These are phyloP conservation scores for Chrysolina americana DNA, from an alignment of 2,888 invertebrate species.

Conservation along the genomic window DNA sequence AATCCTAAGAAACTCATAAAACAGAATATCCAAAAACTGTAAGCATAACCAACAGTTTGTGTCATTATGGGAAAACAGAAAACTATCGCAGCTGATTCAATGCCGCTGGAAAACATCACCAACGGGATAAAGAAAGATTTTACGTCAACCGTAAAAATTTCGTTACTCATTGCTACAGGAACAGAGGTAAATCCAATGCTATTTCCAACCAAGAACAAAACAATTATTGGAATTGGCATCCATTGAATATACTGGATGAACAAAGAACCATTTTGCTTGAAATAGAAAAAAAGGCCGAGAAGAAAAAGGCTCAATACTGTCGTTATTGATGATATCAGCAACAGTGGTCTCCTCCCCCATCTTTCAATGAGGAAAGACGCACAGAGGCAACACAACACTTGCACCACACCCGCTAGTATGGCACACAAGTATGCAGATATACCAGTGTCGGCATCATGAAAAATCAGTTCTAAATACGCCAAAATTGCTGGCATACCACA, in stretches of 20 bases:
- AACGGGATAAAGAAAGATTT: constrained; percentile 75
- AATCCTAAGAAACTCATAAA: constrained; percentile 44
- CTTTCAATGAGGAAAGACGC: constrained; percentile 83
- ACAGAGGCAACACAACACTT: constrained; percentile 79
- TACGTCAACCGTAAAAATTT: constrained; percentile 81
- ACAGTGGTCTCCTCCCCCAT: constrained; percentile 79
- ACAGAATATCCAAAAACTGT: constrained; percentile 54
- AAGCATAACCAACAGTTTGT: constrained; percentile 49
- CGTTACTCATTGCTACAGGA: constrained; percentile 86
- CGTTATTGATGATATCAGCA: constrained; percentile 76
- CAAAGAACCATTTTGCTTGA: constrained; percentile 33
- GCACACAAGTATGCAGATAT: constrained; percentile 77
- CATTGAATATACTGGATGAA: constrained; percentile 71
- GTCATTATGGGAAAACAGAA: constrained; percentile 53
- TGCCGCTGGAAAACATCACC: constrained; percentile 64
- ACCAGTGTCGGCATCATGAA: constrained; percentile 75
- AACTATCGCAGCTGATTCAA: constrained; percentile 49
- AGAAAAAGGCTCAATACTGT: constrained; percentile 72
- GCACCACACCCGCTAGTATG: constrained; percentile 83
- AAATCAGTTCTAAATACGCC: background rate
- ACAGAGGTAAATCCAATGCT: constrained; percentile 80
- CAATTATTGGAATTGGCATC: constrained; percentile 80
- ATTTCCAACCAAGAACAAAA: constrained; percentile 81
- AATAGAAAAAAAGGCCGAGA: constrained; percentile 49
- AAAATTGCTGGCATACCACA: background rate